A percentile compares a stretch with the other conserved stretches of the same genome.
Evolutionary conservation across 2,113 vertebrate genomes (phyloP).

Genomic region (Budorcas taxicolor): DNA sequence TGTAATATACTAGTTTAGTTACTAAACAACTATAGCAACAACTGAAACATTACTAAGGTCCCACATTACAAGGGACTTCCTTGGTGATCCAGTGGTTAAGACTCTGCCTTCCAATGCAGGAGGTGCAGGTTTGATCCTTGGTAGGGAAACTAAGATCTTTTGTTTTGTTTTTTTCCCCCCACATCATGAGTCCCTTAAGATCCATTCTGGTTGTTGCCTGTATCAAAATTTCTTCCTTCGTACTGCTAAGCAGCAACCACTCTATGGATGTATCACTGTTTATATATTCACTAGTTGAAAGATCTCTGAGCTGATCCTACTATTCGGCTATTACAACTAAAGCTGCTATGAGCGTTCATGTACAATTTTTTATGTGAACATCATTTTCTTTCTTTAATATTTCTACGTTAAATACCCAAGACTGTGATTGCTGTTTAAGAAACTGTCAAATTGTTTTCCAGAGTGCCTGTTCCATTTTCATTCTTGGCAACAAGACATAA

Average conservation of each 20-base stretch:
- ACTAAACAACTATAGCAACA: neutral
- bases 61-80: neutral
- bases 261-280: neutral
- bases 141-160: neutral
- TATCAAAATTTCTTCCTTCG: neutral
- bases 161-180: fast-evolving
- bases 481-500: neutral
- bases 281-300: neutral
- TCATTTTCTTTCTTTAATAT: neutral
- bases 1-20: neutral
- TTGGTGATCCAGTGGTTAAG: neutral
- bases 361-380: neutral
- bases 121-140: neutral
- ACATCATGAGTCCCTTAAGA: neutral
- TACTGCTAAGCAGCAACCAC: neutral
- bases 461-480: neutral
- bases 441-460: neutral
- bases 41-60: neutral
- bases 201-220: neutral
- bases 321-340: neutral
- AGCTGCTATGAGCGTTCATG: neutral
- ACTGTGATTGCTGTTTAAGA: neutral
- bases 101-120: neutral
- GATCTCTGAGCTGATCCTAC: neutral
- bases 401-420: neutral